Evolutionary conservation across 2,888 invertebrate genomes (phyloP).

Genomic region (Rhagophthalmus giganteus): DNA sequence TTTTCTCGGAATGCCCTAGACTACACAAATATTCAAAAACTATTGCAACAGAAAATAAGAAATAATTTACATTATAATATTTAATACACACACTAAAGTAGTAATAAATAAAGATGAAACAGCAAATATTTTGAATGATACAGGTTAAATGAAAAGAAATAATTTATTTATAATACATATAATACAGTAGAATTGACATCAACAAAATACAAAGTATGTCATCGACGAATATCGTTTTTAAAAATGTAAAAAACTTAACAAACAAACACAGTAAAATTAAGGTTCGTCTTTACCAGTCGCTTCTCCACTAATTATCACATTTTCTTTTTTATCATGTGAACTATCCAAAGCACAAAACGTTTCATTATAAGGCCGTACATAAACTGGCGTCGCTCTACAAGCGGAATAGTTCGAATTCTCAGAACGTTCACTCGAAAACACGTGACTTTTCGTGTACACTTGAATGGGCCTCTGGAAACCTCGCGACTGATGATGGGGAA

Average conservation of each 20-base stretch:
- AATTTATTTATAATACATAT: slow-evolving; percentile 11
- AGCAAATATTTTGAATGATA: too few species aligned
- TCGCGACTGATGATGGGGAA: slow-evolving; percentile 78
- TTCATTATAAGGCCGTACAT: slow-evolving; percentile 6
- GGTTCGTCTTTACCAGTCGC: slow-evolving; percentile 5
- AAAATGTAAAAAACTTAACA: slow-evolving; percentile 24
- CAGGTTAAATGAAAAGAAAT: slow-evolving; percentile 2
- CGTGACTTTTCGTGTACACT: slow-evolving; percentile 54
- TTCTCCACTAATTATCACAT: slow-evolving; percentile 26
- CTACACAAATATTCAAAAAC: too few species aligned
- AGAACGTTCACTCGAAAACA: slow-evolving; percentile 54
- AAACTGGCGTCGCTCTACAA: slow-evolving; percentile 12
- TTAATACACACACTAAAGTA: too few species aligned
- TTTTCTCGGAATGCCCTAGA: too few species aligned
- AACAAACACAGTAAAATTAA: slow-evolving; percentile 12
- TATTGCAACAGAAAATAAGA: too few species aligned
- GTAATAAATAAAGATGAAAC: too few species aligned
- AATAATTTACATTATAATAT: too few species aligned
- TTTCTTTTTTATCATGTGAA: slow-evolving; percentile 14
- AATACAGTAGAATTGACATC: slow-evolving; percentile 4
- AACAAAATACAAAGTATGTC: slow-evolving; percentile 13
- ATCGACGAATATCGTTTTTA: slow-evolving; percentile 8
- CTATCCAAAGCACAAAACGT: slow-evolving; percentile 9
- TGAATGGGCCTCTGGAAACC: slow-evolving; percentile 87
- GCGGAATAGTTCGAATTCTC: slow-evolving; percentile 34